Percentiles rank a stretch among this genome's conserved stretches.
phyloP scores from a whole-genome alignment of 2,888 invertebrate genomes.

The Megaustenia siamemsis region DNA sequence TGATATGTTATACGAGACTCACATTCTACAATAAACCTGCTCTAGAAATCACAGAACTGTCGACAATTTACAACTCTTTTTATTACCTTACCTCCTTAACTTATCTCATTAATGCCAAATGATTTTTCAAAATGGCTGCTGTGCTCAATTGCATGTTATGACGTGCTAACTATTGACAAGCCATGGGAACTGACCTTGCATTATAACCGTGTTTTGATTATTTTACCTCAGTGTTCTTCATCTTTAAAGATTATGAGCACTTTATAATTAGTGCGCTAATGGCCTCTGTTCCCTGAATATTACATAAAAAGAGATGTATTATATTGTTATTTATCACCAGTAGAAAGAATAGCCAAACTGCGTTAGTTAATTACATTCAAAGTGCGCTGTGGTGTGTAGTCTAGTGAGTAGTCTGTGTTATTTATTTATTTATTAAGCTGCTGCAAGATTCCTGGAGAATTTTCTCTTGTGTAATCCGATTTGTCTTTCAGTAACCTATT shows the following conservation, averaged over 20 bases:
- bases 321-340: no score
- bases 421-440: no score
- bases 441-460: conserved; percentile 22
- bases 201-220: conserved; percentile 3
- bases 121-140: conserved; percentile 55
- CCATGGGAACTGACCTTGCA: conserved; percentile 35
- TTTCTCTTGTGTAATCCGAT: neutral
- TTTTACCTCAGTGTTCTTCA: neutral
- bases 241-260: neutral
- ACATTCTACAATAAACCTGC: no score
- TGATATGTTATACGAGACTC: no score
- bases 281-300: neutral
- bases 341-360: no score
- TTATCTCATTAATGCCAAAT: no score
- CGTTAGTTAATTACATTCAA: neutral
- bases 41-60: no score
- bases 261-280: neutral
- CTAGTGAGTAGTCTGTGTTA: neutral
- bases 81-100: no score
- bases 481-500: conserved; percentile 20
- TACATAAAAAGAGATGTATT: neutral
- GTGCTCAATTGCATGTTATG: conserved; percentile 44
- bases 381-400: neutral
- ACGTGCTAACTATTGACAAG: conserved; percentile 37
- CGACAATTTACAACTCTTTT: no score